phyloP scores from a whole-genome alignment of 2,888 invertebrate genomes.

The Atherix ibis region DNA sequence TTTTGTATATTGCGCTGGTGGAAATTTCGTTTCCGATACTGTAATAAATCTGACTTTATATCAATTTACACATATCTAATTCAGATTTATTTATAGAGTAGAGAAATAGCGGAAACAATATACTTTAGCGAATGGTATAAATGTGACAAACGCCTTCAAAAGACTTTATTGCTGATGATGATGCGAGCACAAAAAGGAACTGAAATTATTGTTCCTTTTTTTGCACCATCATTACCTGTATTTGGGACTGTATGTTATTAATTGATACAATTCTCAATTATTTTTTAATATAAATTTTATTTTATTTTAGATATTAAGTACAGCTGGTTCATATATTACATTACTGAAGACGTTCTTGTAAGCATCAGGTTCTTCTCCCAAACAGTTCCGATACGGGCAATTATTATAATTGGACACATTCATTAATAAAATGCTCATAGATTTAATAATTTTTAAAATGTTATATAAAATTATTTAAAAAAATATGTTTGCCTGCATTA shows the following conservation, averaged over 20 bases:
- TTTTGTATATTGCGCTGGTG: conserved; percentile 8
- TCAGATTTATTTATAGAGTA: conserved; percentile 6
- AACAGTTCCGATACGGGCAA: too few species aligned
- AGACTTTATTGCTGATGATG: conserved; percentile 7
- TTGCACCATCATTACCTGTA: conserved; percentile 6
- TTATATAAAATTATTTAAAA: too few species aligned
- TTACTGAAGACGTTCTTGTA: conserved; percentile 8
- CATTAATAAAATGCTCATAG: too few species aligned
- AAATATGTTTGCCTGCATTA: too few species aligned
- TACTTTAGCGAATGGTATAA: conserved; percentile 10
- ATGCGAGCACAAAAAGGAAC: conserved; percentile 6
- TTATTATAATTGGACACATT: too few species aligned
- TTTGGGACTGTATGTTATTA: conserved; percentile 5
- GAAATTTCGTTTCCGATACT: conserved; percentile 4
- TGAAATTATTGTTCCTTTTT: conserved; percentile 6
- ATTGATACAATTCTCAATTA: not conserved
- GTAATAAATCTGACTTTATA: not conserved
- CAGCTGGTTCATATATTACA: conserved; percentile 8
- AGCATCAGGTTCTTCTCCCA: too few species aligned
- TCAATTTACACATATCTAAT: not conserved
- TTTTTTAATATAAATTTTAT: not conserved
- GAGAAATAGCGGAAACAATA: conserved; percentile 1
- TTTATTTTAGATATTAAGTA: conserved; percentile 7
- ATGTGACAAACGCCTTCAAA: conserved; percentile 5
- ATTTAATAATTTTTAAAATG: too few species aligned